Evolutionary conservation across 1,140 invertebrate species (phyloP).

Genomic region (Drosophila auraria): DNA sequence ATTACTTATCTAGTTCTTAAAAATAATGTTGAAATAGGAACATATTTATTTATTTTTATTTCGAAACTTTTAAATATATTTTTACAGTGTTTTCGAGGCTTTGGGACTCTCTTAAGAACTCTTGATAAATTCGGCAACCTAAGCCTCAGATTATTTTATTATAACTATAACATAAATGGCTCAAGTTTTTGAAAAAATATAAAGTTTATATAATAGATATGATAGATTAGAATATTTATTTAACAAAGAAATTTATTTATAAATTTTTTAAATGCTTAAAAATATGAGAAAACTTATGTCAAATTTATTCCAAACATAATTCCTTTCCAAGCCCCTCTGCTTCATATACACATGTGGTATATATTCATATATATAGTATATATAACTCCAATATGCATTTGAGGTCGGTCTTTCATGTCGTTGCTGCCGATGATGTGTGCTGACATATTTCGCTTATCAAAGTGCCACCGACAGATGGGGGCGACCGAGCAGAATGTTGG

Average conservation of each 20-base stretch:
- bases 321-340: too few species aligned
- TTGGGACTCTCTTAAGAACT: too few species aligned
- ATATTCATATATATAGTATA: neutral
- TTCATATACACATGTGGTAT: neutral
- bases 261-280: neutral
- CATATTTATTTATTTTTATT: too few species aligned
- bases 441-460: constrained; percentile 52
- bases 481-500: constrained; percentile 19
- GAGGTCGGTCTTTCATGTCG: constrained; percentile 26
- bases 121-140: too few species aligned
- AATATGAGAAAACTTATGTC: too few species aligned
- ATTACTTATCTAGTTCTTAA: neutral
- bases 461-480: constrained; percentile 50
- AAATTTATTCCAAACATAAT: neutral
- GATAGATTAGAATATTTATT: too few species aligned
- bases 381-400: constrained; percentile 36
- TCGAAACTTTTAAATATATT: neutral
- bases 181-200: too few species aligned
- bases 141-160: too few species aligned
- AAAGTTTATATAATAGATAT: too few species aligned
- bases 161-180: too few species aligned
- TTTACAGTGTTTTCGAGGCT: too few species aligned
- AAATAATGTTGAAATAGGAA: neutral
- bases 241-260: too few species aligned
- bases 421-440: constrained; percentile 38